Evolutionary conservation across 2,113 vertebrate species (phyloP).

Genomic region (Cyanoramphus novaezelandiae): DNA sequence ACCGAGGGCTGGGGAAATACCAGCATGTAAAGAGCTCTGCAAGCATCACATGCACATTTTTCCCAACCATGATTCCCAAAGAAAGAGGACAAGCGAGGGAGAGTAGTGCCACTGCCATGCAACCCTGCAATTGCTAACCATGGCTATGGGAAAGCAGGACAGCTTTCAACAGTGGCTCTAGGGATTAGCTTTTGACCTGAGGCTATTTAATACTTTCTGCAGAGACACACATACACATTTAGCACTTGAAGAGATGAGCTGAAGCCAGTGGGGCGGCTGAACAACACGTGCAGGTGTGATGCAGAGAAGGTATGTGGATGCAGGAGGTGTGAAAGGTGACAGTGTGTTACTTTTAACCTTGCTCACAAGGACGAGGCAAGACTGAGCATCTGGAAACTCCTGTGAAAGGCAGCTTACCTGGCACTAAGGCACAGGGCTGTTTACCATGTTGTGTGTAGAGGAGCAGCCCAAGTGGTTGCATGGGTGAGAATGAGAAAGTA

Average conservation of each 20-base stretch:
- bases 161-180: background rate
- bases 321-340: background rate
- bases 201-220: background rate
- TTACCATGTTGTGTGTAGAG: background rate
- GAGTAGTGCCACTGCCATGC: background rate
- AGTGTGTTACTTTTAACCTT: background rate
- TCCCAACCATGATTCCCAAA: background rate
- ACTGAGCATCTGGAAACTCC: background rate
- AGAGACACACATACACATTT: background rate
- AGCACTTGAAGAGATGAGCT: background rate
- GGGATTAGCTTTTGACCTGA: background rate
- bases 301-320: background rate
- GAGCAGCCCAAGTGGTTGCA: background rate
- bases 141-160: background rate
- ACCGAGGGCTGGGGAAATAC: background rate
- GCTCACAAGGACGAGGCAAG: background rate
- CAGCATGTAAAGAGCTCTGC: background rate
- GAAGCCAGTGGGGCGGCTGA: background rate
- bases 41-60: background rate
- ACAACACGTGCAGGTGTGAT: accelerated
- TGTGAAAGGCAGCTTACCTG: background rate
- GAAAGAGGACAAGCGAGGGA: background rate
- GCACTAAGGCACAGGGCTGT: background rate
- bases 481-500: background rate
- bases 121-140: background rate